These are phyloP conservation scores for Fistularia commersonii DNA, from an alignment of 2,797 vertebrate genomes.

Conservation along the genomic window DNA sequence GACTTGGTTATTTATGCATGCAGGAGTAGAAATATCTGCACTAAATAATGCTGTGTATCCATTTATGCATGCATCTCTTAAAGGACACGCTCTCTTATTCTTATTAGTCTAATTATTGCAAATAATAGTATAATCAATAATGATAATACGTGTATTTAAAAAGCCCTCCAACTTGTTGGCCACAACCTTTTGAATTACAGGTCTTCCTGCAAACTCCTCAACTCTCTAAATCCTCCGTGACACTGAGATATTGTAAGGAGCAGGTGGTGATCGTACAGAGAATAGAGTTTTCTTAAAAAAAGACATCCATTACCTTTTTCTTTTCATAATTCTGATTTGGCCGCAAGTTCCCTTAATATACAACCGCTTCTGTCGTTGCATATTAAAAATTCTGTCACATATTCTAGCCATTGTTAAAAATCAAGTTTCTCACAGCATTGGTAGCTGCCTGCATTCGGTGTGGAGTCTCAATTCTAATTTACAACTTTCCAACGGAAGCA, in stretches of 20 bases:
- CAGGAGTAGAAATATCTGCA: too few species aligned
- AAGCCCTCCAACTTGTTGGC: not conserved
- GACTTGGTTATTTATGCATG: not conserved
- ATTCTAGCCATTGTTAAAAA: slow-evolving; percentile 29
- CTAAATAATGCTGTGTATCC: not conserved
- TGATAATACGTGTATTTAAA: too few species aligned
- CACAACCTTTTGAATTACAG: slow-evolving; percentile 2
- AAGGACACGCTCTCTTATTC: too few species aligned
- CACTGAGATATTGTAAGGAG: slow-evolving; percentile 23
- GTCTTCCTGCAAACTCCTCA: not conserved
- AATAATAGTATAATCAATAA: too few species aligned
- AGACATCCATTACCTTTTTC: slow-evolving; percentile 27
- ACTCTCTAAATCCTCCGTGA: slow-evolving; percentile 6
- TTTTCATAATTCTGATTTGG: slow-evolving; percentile 39
- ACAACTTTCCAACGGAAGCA: slow-evolving; percentile 52
- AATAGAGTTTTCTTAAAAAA: slow-evolving; percentile 3
- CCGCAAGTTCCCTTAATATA: slow-evolving; percentile 32
- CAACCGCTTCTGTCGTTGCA: not conserved
- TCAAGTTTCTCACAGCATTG: slow-evolving; percentile 33
- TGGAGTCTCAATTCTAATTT: slow-evolving; percentile 61
- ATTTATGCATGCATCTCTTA: not conserved
- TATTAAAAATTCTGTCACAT: slow-evolving; percentile 33
- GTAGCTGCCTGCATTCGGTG: slow-evolving; percentile 32
- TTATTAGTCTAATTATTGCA: too few species aligned
- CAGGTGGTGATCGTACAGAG: slow-evolving; percentile 7